Conservation (phyloP, 2,888 invertebrate genomes). For the Erebia aethiops region DNA sequence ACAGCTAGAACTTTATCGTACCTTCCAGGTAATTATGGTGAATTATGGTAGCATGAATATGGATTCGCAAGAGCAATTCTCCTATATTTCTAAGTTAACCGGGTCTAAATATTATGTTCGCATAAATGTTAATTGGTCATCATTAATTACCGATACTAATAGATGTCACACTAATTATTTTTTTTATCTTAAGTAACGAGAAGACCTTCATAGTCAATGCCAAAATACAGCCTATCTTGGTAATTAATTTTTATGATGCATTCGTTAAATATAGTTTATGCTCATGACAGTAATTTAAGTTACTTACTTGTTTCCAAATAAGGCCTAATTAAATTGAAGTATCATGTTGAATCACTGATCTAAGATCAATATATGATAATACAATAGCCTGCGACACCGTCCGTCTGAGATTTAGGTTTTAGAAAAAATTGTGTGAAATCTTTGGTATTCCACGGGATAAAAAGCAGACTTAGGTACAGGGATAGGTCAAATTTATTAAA, state of each 20-base stretch:
- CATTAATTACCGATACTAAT: conserved; percentile 36
- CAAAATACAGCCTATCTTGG: conserved; percentile 2
- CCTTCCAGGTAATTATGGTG: not conserved
- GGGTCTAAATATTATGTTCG: not conserved
- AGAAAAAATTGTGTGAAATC: too few species aligned
- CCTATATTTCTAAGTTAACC: not conserved
- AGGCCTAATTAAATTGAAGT: conserved; percentile 10
- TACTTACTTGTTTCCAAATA: conserved; percentile 2
- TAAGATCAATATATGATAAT: not conserved
- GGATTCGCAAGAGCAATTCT: not conserved
- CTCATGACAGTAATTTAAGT: not conserved
- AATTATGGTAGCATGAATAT: not conserved
- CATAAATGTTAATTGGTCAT: not conserved
- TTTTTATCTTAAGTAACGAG: conserved; percentile 8
- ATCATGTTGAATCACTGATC: conserved; percentile 4
- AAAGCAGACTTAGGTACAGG: too few species aligned
- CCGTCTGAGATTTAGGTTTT: too few species aligned
- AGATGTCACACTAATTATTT: conserved; percentile 1
- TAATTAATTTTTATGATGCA: conserved; percentile 25
- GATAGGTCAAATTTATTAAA: too few species aligned
- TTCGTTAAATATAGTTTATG: conserved; percentile 19
- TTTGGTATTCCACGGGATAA: too few species aligned
- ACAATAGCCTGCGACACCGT: too few species aligned
- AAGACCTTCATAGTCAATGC: conserved; percentile 25
- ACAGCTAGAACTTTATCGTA: not conserved